These are phyloP conservation scores for Orchesella flavescens DNA, from an alignment of 2,888 invertebrate species.

Conservation along the genomic window DNA sequence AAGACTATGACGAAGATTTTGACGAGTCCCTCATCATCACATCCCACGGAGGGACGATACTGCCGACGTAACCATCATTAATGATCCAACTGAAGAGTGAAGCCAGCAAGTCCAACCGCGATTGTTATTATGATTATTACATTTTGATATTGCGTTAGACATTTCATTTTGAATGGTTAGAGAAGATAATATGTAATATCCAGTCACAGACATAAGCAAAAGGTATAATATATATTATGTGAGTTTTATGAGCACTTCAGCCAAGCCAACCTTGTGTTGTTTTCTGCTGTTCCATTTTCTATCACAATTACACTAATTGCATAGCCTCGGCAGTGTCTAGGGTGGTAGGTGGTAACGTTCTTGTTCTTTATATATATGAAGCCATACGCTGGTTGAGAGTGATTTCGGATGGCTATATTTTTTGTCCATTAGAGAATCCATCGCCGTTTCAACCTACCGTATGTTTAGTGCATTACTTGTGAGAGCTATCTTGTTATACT, in stretches of 20 bases:
- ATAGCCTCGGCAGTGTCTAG: not conserved
- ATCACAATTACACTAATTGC: slow-evolving; percentile 56
- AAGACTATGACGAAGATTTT: too few relatives aligned
- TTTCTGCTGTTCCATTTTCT: slow-evolving; percentile 27
- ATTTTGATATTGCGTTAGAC: slow-evolving; percentile 25
- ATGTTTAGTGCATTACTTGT: not conserved
- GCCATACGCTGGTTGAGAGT: not conserved
- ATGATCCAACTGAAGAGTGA: slow-evolving; percentile 13
- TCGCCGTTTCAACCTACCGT: not conserved
- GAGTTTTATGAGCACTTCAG: too few relatives aligned
- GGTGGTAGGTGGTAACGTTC: too few relatives aligned
- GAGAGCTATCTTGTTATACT: not conserved
- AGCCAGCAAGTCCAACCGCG: slow-evolving; percentile 15
- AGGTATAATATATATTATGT: too few relatives aligned
- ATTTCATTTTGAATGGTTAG: slow-evolving; percentile 14
- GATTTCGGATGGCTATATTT: slow-evolving; percentile 14
- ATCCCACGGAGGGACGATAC: not conserved
- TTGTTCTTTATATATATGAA: too few relatives aligned
- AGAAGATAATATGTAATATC: not conserved
- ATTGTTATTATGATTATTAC: slow-evolving; percentile 20
- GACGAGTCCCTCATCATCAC: too few relatives aligned
- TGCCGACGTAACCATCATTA: slow-evolving; percentile 4
- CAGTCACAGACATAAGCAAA: not conserved
- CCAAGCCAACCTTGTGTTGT: too few relatives aligned
- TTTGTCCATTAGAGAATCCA: slow-evolving; percentile 34